Evolutionary conservation across 1,140 invertebrate genomes (phyloP).

Genomic region (Procambarus virginalis): DNA sequence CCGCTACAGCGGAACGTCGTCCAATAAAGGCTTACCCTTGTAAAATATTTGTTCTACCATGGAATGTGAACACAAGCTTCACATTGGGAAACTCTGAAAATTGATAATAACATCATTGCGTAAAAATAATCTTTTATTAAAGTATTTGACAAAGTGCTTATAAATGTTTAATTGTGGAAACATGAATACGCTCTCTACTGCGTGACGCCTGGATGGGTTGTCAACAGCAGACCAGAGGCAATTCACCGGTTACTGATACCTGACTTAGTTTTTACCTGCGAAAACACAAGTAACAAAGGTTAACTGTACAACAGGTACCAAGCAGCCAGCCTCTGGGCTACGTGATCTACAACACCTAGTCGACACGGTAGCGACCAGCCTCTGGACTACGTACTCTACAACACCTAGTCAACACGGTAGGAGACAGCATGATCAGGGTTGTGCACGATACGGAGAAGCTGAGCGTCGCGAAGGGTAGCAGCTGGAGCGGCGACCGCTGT

Average conservation of each 20-base stretch:
- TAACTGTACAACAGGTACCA: not conserved
- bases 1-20: too few species aligned
- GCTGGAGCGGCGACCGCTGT: not conserved
- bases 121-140: too few species aligned
- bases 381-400: not conserved
- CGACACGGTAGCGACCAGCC: not conserved
- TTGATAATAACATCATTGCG: too few species aligned
- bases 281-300: not conserved
- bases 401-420: slow-evolving; percentile 38
- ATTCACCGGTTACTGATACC: not conserved
- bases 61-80: too few species aligned
- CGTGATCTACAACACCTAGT: too few species aligned
- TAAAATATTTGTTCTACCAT: too few species aligned
- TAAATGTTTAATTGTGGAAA: too few species aligned
- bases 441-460: slow-evolving; percentile 24
- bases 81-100: too few species aligned
- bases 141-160: too few species aligned
- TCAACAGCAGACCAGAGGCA: not conserved
- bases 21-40: too few species aligned
- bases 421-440: slow-evolving; percentile 35
- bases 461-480: not conserved
- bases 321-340: too few species aligned
- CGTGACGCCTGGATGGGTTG: not conserved
- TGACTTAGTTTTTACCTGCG: too few species aligned
- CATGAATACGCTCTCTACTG: not conserved